Percentiles rank a stretch among this genome's conserved stretches.
phyloP scores from a whole-genome alignment of 2,888 invertebrate genomes.

The Rhamphomyia laevipes region DNA sequence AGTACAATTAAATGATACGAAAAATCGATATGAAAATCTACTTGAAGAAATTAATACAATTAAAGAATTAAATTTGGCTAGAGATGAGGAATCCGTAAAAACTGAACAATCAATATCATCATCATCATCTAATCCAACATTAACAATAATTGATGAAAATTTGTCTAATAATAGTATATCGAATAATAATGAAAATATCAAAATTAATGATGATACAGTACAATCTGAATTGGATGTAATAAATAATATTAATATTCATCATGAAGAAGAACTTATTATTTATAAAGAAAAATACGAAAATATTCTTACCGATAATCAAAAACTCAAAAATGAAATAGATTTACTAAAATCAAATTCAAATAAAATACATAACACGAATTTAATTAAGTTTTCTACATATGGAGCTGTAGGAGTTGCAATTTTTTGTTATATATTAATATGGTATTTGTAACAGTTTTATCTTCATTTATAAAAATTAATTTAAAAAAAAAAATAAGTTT shows the following conservation, averaged over 20 bases:
- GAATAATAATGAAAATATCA: conserved; percentile 20
- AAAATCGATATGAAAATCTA: too few species aligned
- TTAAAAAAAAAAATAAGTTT: too few species aligned
- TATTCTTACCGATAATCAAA: conserved; percentile 27
- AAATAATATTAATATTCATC: conserved; percentile 21
- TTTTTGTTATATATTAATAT: conserved; percentile 28
- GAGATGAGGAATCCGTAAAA: too few species aligned
- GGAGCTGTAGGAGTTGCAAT: conserved; percentile 27
- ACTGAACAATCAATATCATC: not conserved
- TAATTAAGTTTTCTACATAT: conserved; percentile 24
- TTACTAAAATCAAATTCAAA: conserved; percentile 22
- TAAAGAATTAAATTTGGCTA: too few species aligned
- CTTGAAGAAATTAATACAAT: too few species aligned
- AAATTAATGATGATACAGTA: conserved; percentile 4
- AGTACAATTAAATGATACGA: too few species aligned
- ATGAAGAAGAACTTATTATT: conserved; percentile 34
- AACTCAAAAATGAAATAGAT: conserved; percentile 29
- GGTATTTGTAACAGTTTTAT: conserved; percentile 18
- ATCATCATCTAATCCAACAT: conserved; percentile 2
- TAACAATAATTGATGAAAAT: conserved; percentile 5
- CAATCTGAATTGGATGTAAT: not conserved
- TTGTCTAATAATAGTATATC: conserved; percentile 11
- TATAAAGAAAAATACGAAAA: conserved; percentile 34
- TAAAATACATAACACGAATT: conserved; percentile 17
- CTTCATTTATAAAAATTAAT: too few species aligned